These are phyloP conservation scores for Acronicta leporina DNA, from an alignment of 2,888 invertebrate genomes.

Conservation along the genomic window DNA sequence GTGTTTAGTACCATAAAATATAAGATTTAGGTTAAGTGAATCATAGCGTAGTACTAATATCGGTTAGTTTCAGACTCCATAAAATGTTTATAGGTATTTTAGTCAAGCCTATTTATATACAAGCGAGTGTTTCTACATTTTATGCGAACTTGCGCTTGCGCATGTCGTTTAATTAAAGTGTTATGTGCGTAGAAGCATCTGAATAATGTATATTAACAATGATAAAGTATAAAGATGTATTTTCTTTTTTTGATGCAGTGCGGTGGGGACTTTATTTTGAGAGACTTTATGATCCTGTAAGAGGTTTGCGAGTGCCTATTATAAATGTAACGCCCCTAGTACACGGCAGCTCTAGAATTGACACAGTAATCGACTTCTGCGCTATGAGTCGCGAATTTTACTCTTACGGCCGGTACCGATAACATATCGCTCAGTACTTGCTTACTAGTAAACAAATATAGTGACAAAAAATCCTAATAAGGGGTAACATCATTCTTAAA, in stretches of 20 bases:
- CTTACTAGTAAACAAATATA: no score
- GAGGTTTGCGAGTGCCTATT: neutral
- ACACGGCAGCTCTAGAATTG: no score
- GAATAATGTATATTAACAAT: constrained; percentile 10
- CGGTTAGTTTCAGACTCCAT: constrained; percentile 25
- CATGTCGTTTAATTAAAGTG: neutral
- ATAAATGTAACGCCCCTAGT: no score
- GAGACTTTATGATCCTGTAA: neutral
- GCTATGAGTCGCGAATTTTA: no score
- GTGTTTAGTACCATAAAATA: constrained; percentile 21
- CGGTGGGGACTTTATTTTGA: neutral
- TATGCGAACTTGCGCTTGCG: constrained; percentile 10
- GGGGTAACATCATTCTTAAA: no score
- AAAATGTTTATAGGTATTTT: constrained; percentile 44
- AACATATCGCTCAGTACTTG: no score
- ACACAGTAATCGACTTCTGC: no score
- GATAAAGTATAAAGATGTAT: constrained; percentile 11
- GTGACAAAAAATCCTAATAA: no score
- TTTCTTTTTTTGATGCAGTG: constrained; percentile 12
- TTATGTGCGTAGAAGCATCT: constrained; percentile 12
- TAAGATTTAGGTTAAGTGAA: constrained; percentile 47
- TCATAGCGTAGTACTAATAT: constrained; percentile 28
- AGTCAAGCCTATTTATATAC: constrained; percentile 18
- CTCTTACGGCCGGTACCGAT: no score
- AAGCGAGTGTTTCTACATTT: constrained; percentile 23